Evolutionary conservation across 2,797 vertebrate species (phyloP), one percentile per base, ranked within the genome.

Genomic region (Halcyon chelicuti): DNA sequence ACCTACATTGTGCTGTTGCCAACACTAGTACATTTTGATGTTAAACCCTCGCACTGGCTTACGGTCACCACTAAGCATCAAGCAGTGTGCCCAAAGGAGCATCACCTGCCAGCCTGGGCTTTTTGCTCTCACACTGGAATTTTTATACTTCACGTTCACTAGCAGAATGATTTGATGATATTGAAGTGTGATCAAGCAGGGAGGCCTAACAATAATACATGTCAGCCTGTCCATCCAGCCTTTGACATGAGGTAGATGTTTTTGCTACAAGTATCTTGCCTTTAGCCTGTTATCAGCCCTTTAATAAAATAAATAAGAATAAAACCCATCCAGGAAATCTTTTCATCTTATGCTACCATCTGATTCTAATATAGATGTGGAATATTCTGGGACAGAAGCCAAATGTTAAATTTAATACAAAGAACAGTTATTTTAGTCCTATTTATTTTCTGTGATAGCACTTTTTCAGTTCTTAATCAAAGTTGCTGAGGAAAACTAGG

Each of bases 401-500:
- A 96, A 94, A 82, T 71, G 80, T 84, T 93, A 94, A 86, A 88
- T 88, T 81, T 88, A 95, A 96, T 92, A 95, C 88, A 95, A 93
- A 96, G 80, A 77, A 79, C 46, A 87, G 88, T 90, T 96, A 87
- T 86, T 96, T 94, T 74, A 79, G 74, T 65, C 66, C n/a, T 75
- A 60, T 80, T 97, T 93, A 88, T 94, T 83, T 94, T 79, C 88
- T 82, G 47, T 87, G 91, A 88, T 89, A 88, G 80, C 40, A 94
- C 77, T 92, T 94, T 92, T 96, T 88, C 74, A 90, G 67, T 49
- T 87, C n/a, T 71, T 74, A 93, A 61, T 74, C 37, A 60, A 93
- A 92, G 70, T 29, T 49, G 63, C 57, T 33, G 63, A 88, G 60
- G 68, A 84, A 92, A 95, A 92, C 16, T 12, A 23, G 94, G 40